Evolutionary conservation across 2,113 vertebrate species (phyloP), one percentile per base, ranked within the genome.

Genomic region (Odontophorus gujanensis): DNA sequence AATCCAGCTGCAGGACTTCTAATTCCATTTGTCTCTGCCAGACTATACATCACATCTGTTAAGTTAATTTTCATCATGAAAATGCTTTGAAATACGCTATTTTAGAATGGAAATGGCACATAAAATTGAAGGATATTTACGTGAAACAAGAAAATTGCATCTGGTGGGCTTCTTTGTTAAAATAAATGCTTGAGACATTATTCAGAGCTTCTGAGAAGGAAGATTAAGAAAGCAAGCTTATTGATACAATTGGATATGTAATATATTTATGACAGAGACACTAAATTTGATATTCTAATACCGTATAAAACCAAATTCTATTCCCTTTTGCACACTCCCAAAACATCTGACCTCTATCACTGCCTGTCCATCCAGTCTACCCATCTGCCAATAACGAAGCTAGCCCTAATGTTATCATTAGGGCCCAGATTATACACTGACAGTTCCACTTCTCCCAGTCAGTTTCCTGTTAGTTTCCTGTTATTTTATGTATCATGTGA

Each of bases 91-190:
- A 90, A 90, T 72, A 47, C 51, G 57, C 51, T 51, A 32, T 59
- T 85, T 85, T 48, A 84, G 45, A 89, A 79, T 21, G 62, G 36
- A 87, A 91, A 51, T 59, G 59, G 22, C 43, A 83, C 32, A 86
- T 53, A 40, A 91, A 87, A 74, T 86, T 74, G 85, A 87, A 93
- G 77, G 22, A 71, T 84, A 26, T 28, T 83, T 81, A 90, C 48
- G 15, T 75, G 85, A 93, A 92, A 66, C 25, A 83, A 85, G 38
- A 76, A 86, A 86, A 87, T 62, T 65, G 51, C 30, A 65, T 74
- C 85, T 74, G 11, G 32, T 58, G 55, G 11, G 2, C 20, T 71
- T 67, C 84, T 68, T 89, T 48, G 76, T 53, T 82, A 89, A 92
- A 63, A 32, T 16, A 42, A 15, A 43, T 5, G 5, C 77, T 91